Percentiles rank a stretch among this genome's conserved stretches.
These are phyloP conservation scores for Gallirallus australis DNA, from an alignment of 2,797 vertebrate species.

Conservation along the genomic window DNA sequence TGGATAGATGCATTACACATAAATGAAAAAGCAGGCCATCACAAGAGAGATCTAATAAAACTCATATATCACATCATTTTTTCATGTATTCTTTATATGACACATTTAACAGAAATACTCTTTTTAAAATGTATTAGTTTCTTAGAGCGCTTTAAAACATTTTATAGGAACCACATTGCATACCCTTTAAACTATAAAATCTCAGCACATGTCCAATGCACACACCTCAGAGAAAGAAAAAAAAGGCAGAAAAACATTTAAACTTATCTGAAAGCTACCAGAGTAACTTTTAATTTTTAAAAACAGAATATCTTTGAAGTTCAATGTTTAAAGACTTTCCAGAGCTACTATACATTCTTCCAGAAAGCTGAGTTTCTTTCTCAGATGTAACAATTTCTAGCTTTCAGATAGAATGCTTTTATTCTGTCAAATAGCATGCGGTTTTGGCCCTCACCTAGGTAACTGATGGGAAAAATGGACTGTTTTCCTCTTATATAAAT, in stretches of 20 bases:
- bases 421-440: background rate
- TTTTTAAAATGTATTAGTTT: background rate
- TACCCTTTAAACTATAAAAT: background rate
- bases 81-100: background rate
- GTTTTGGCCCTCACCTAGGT: background rate
- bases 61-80: background rate
- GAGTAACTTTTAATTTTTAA: background rate
- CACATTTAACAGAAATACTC: conserved; percentile 15
- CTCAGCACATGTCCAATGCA: background rate
- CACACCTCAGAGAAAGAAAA: background rate
- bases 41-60: background rate
- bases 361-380: background rate
- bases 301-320: background rate
- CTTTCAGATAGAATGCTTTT: background rate
- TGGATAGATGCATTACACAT: background rate
- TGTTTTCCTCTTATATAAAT: background rate
- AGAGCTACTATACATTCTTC: background rate
- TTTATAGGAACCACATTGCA: background rate
- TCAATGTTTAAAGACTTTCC: background rate
- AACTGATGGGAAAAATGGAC: background rate
- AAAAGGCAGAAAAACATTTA: background rate
- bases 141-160: background rate
- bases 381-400: background rate
- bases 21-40: background rate
- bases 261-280: background rate